Conservation (phyloP, 1,140 invertebrate species). For the Drosophila bipectinata region DNA sequence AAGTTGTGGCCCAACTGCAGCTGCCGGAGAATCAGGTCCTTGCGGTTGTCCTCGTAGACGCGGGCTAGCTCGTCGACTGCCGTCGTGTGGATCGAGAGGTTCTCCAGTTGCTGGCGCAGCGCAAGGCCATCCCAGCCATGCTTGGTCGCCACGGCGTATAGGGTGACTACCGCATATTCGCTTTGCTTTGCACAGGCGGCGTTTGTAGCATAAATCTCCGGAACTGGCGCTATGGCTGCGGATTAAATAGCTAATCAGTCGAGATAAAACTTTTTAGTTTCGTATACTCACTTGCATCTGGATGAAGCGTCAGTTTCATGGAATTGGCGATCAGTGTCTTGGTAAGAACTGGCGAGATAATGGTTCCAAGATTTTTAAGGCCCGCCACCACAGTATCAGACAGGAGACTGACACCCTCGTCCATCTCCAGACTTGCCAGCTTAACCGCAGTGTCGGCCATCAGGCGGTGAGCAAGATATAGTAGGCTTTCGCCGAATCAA, state of each 20-base stretch:
- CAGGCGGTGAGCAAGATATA: neutral
- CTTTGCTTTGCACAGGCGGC: slow-evolving; percentile 77
- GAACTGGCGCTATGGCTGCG: slow-evolving; percentile 75
- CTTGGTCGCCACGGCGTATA: slow-evolving; percentile 74
- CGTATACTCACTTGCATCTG: slow-evolving; percentile 70
- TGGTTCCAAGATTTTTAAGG: slow-evolving; percentile 61
- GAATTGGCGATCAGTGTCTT: slow-evolving; percentile 74
- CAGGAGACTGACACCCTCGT: slow-evolving; percentile 38
- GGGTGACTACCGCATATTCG: slow-evolving; percentile 76
- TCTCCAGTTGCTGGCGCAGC: slow-evolving; percentile 62
- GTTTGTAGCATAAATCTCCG: slow-evolving; percentile 78
- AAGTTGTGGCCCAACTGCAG: slow-evolving; percentile 71
- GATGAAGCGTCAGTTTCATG: slow-evolving; percentile 74
- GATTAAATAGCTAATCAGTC: neutral
- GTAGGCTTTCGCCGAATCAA: neutral
- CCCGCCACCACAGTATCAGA: slow-evolving; percentile 73
- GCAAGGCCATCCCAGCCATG: slow-evolving; percentile 49
- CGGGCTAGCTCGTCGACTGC: slow-evolving; percentile 68
- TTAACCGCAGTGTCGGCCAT: slow-evolving; percentile 13
- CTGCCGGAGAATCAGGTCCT: slow-evolving; percentile 66
- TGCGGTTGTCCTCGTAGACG: slow-evolving; percentile 72
- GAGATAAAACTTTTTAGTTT: neutral
- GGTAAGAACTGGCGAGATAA: slow-evolving; percentile 53
- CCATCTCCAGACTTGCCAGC: neutral
- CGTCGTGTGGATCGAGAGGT: slow-evolving; percentile 29